Evolutionary conservation across 2,888 invertebrate species (phyloP).

Genomic region (Euplexia lucipara): DNA sequence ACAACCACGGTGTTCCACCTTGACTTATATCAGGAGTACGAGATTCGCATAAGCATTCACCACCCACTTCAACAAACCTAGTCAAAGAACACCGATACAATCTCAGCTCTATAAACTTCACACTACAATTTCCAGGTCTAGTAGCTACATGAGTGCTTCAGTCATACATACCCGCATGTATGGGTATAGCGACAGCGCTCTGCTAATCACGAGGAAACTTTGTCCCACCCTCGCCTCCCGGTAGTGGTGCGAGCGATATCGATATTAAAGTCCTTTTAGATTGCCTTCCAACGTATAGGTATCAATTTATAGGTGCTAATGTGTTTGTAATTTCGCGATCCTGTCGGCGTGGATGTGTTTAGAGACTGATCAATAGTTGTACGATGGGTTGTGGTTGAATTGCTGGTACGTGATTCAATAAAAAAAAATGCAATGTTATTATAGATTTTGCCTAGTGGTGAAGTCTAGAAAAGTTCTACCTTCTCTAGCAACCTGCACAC

Average conservation of each 20-base stretch:
- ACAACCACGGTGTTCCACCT: too few species aligned
- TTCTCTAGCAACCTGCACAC: too few species aligned
- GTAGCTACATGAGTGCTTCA: slow-evolving; percentile 1
- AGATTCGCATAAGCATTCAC: too few species aligned
- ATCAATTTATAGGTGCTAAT: slow-evolving; percentile 41
- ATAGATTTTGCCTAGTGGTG: background rate
- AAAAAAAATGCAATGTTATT: background rate
- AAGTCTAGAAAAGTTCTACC: background rate
- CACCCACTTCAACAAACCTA: background rate
- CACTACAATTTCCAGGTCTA: slow-evolving; percentile 21
- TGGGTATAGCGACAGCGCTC: slow-evolving; percentile 65
- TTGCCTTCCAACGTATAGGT: slow-evolving; percentile 9
- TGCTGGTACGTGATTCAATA: background rate
- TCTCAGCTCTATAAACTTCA: background rate
- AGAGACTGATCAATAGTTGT: slow-evolving; percentile 29
- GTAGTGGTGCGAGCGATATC: slow-evolving; percentile 67
- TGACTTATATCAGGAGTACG: too few species aligned
- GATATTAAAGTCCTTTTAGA: slow-evolving; percentile 54
- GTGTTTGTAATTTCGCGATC: slow-evolving; percentile 41
- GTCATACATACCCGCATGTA: slow-evolving; percentile 44
- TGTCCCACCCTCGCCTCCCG: slow-evolving; percentile 64
- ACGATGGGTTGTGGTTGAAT: background rate
- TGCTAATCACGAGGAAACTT: slow-evolving; percentile 84
- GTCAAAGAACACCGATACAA: slow-evolving; percentile 5
- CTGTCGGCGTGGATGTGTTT: slow-evolving; percentile 15